A percentile compares a stretch with the other conserved stretches of the same genome.
phyloP scores from a whole-genome alignment of 2,113 vertebrate species.

The Melanotaenia duboulayi region DNA sequence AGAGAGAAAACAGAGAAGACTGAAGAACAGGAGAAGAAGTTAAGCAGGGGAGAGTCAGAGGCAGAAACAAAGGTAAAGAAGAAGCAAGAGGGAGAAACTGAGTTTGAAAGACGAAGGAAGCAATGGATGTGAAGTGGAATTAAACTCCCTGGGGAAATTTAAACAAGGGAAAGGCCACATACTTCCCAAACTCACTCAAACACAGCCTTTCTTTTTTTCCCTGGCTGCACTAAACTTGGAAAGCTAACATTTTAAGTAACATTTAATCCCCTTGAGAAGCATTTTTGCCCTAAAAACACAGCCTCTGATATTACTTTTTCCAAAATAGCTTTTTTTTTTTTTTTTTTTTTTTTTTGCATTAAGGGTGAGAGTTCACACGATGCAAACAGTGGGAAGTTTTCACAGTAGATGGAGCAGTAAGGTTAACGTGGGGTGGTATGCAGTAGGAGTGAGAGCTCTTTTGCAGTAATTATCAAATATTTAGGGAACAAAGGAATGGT shows the following conservation, averaged over 20 bases:
- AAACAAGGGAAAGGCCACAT: constrained; percentile 67
- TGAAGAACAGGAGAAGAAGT: neutral
- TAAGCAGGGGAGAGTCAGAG: neutral
- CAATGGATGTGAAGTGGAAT: constrained; percentile 37
- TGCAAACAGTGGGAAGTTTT: constrained; percentile 11
- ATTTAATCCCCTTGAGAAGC: constrained; percentile 53
- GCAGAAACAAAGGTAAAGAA: constrained; percentile 26
- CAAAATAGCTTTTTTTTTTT: constrained; percentile 17
- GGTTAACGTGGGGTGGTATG: constrained; percentile 28
- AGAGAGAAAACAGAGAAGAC: constrained; percentile 9
- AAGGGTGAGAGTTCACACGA: constrained; percentile 34
- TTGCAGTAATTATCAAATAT: constrained; percentile 59
- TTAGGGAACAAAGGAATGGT: constrained; percentile 63
- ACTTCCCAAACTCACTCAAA: constrained; percentile 67
- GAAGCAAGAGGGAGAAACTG: constrained; percentile 12
- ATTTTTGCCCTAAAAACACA: constrained; percentile 45
- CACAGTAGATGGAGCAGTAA: constrained; percentile 15
- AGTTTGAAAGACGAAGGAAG: constrained; percentile 27
- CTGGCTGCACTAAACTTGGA: constrained; percentile 55
- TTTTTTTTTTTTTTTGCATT: constrained; percentile 1
- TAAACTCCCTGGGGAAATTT: constrained; percentile 52
- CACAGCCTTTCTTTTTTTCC: constrained; percentile 45
- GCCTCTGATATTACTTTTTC: constrained; percentile 46
- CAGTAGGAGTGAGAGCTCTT: constrained; percentile 13
- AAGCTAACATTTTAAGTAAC: constrained; percentile 54